Evolutionary conservation across 2,113 vertebrate species (phyloP).

Genomic region (Dolichallabes microphthalmus): DNA sequence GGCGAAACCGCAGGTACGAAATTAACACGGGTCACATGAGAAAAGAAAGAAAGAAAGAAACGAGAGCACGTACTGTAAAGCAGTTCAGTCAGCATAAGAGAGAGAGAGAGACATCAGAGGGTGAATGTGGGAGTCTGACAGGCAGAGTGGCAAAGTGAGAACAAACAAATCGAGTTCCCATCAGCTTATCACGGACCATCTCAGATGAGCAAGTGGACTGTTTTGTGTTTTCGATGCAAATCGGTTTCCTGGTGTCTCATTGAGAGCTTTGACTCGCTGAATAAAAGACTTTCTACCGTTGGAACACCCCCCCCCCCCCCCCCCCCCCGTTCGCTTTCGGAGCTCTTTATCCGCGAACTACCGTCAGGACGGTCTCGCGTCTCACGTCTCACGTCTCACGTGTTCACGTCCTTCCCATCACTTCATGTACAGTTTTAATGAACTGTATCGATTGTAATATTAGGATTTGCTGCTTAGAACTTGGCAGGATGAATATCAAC

Average conservation of each 20-base stretch:
- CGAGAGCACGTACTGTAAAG: background rate
- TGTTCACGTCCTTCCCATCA: background rate
- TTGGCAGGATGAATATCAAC: slow-evolving; percentile 33
- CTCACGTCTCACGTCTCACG: background rate
- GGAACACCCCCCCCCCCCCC: background rate
- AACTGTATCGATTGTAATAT: slow-evolving; percentile 18
- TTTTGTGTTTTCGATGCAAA: background rate
- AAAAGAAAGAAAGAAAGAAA: background rate
- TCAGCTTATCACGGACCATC: background rate
- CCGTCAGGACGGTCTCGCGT: background rate
- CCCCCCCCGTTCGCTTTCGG: background rate
- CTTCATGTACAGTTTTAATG: background rate
- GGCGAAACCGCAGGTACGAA: background rate
- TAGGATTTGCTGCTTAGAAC: slow-evolving; percentile 15
- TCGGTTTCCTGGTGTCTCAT: background rate
- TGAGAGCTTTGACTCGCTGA: background rate
- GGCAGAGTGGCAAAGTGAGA: background rate
- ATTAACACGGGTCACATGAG: background rate
- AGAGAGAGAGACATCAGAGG: background rate
- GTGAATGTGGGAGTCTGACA: slow-evolving; percentile 32
- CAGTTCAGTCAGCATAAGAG: slow-evolving; percentile 8
- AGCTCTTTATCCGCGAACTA: background rate
- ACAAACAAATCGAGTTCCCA: slow-evolving; percentile 32
- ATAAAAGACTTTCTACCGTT: background rate
- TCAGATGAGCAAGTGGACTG: slow-evolving; percentile 1